phyloP scores from a whole-genome alignment of 2,113 vertebrate species.

The Lampris megalopsis region DNA sequence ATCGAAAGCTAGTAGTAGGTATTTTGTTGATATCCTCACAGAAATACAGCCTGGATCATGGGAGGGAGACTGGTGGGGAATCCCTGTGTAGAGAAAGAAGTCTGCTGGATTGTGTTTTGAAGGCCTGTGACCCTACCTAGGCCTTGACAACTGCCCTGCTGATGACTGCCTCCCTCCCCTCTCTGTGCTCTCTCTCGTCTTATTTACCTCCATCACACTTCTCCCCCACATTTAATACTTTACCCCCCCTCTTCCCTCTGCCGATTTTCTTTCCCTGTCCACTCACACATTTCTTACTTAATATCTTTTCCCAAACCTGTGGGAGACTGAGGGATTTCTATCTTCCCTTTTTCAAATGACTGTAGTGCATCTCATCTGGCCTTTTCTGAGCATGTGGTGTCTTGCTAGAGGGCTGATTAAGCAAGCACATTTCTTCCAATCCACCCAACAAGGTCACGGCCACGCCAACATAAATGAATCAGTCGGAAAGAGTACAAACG shows the following conservation, averaged over 20 bases:
- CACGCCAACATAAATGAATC: constrained; percentile 62
- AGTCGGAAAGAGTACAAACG: constrained; percentile 75
- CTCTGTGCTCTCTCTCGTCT: constrained; percentile 53
- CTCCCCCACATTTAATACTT: constrained; percentile 52
- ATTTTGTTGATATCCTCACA: constrained; percentile 55
- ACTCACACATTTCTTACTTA: constrained; percentile 63
- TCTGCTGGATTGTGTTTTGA: constrained; percentile 62
- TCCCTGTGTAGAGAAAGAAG: constrained; percentile 60
- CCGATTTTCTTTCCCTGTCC: constrained; percentile 28
- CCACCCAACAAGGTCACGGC: constrained; percentile 71
- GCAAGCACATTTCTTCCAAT: constrained; percentile 26
- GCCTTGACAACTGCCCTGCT: constrained; percentile 72
- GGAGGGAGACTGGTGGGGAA: constrained; percentile 36
- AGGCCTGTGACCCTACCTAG: constrained; percentile 63
- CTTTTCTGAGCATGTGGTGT: constrained; percentile 58
- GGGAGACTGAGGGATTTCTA: constrained; percentile 47
- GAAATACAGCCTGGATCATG: constrained; percentile 43
- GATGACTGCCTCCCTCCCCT: constrained; percentile 34
- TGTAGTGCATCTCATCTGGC: constrained; percentile 55
- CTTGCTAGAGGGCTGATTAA: constrained; percentile 66
- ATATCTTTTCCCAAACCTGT: constrained; percentile 73
- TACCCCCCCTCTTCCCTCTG: constrained; percentile 21
- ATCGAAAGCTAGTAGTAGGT: constrained; percentile 49
- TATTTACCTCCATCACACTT: constrained; percentile 65
- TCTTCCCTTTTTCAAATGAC: constrained; percentile 61